Evolutionary conservation across 2,113 vertebrate genomes (phyloP).

Genomic region (Promerops cafer): DNA sequence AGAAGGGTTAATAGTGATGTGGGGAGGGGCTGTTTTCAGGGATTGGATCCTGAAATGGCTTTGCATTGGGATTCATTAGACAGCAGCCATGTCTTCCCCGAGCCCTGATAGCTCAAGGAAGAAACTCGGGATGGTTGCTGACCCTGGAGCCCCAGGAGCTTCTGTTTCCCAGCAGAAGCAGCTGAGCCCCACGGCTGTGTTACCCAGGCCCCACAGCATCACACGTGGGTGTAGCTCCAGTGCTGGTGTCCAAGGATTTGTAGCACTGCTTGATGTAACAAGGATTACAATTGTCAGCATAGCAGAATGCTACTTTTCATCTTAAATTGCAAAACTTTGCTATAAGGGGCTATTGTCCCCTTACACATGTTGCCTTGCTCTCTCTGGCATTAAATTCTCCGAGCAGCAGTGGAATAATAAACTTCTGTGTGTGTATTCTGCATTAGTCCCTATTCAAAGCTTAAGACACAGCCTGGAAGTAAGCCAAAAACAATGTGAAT

Average conservation of each 20-base stretch:
- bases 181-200: not conserved
- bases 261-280: not conserved
- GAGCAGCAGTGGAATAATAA: not conserved
- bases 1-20: not conserved
- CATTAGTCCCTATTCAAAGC: not conserved
- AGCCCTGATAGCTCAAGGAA: not conserved
- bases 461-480: not conserved
- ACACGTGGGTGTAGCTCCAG: fast-evolving
- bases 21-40: not conserved
- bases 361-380: not conserved
- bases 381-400: not conserved
- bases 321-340: not conserved
- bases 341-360: not conserved
- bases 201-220: not conserved
- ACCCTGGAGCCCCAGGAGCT: not conserved
- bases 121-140: not conserved
- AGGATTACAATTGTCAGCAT: not conserved
- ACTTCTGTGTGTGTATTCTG: not conserved
- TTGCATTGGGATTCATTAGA: not conserved
- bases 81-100: not conserved
- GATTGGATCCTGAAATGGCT: not conserved
- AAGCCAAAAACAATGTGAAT: not conserved
- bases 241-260: not conserved
- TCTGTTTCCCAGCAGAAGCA: too few relatives aligned
- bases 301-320: not conserved